These are phyloP conservation scores for Anguilla obscura DNA, from an alignment of 2,797 vertebrate genomes.

Conservation along the genomic window DNA sequence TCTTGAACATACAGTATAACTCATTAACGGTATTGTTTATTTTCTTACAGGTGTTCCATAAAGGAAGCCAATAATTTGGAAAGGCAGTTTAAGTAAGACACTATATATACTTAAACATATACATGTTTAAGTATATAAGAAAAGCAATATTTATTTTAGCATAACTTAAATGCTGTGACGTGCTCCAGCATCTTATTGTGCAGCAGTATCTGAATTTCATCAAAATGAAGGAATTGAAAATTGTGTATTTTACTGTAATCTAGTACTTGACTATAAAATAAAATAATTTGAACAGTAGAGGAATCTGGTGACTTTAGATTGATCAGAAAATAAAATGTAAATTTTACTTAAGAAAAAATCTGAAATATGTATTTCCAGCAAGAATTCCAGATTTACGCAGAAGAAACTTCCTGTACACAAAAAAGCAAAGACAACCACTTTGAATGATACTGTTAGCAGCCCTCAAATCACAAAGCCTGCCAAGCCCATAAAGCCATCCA, in stretches of 20 bases:
- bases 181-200: not conserved
- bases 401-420: constrained; percentile 29
- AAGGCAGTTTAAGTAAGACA: too few species aligned
- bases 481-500: not conserved
- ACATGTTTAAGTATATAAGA: too few species aligned
- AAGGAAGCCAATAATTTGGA: too few species aligned
- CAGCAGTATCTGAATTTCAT: not conserved
- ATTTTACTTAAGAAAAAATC: constrained; percentile 42
- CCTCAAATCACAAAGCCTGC: not conserved
- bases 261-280: not conserved
- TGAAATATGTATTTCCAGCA: constrained; percentile 24
- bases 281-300: constrained; percentile 23
- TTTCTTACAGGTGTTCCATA: too few species aligned
- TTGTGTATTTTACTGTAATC: not conserved
- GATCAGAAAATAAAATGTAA: constrained; percentile 32
- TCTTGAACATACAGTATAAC: too few species aligned
- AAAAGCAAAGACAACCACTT: not conserved
- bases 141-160: too few species aligned
- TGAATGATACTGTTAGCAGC: constrained; percentile 6
- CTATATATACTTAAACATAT: too few species aligned
- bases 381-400: constrained; percentile 39
- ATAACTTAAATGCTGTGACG: too few species aligned
- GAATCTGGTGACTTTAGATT: constrained; percentile 8
- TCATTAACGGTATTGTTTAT: too few species aligned
- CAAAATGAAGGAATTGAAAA: not conserved